Base-by-base conservation (phyloP, 1,140 invertebrate genomes). In the Zaprionus africanus region DNA sequence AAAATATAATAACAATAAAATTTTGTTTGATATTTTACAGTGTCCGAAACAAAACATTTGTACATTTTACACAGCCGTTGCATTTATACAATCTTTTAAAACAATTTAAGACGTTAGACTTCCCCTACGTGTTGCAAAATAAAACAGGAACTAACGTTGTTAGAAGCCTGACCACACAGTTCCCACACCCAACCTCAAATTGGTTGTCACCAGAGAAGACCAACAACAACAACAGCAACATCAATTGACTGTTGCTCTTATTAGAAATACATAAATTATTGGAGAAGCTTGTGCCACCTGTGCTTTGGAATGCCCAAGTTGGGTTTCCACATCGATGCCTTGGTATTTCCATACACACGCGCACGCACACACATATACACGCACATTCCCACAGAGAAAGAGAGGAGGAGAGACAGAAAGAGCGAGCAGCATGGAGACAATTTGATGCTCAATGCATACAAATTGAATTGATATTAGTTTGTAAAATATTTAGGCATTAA, bases 391-490 rank as follows among this genome's bases (percentile, higher is more conserved):
- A 17, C 7, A 59, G 17, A 72, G 7, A 46, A 17, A 46, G 41
- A 46, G 5, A 46, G 0, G 4, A 13, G 7, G 13, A 5, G 36
- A 38, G 36, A 38, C 4, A 13, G 36, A 11, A 12, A 17, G 0
- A 43, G n/a, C 17, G n/a, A 43, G 15, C 5, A 43, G 17, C 41
- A 43, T 17, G 41, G 2, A 46, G 11, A 72, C 74, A 65, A 76
- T 72, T 72, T 67, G 60, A 70, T 71, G 70, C 51, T 56, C 81
- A 79, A 83, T 83, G 81, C 77, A 83, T 84, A 84, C 81, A 83
- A 83, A 83, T 83, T 83, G 81, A 83, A 83, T 84, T 83, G 81
- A 83, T 83, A 83, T 83, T 83, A 84, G 81, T 83, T 83, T 84
- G 73, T 83, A 67, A 83, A 83, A 84, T 83, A 83, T 83, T 83